Conservation (phyloP, 2,113 vertebrate species). For the Rhabdornis inornatus region DNA sequence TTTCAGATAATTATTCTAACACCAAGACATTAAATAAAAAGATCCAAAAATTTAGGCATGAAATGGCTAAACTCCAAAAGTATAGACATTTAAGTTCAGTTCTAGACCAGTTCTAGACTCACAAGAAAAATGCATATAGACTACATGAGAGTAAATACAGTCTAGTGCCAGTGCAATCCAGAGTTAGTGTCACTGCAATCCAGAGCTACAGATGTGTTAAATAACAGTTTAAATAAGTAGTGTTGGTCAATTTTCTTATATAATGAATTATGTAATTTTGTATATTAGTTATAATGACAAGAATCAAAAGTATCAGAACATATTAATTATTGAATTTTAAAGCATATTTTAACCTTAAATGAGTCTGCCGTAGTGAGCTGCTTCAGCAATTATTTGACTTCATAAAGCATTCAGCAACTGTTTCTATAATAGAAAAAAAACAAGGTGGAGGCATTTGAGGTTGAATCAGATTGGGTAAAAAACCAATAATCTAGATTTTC, state of each 20-base stretch:
- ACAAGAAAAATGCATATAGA: background rate
- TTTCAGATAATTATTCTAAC: background rate
- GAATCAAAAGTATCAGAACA: background rate
- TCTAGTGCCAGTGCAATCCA: background rate
- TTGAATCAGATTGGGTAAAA: background rate
- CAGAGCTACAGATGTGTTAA: background rate
- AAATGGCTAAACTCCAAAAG: background rate
- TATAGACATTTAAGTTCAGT: background rate
- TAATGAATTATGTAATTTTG: background rate
- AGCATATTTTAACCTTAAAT: background rate
- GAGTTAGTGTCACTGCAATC: background rate
- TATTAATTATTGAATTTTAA: background rate
- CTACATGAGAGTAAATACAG: background rate
- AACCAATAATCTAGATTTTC: background rate
- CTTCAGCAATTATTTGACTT: background rate
- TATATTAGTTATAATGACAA: background rate
- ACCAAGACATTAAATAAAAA: background rate
- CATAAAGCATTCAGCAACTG: background rate
- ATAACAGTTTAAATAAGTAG: background rate
- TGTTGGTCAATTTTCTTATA: background rate
- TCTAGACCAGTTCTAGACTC: background rate
- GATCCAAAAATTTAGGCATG: background rate
- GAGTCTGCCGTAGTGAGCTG: background rate
- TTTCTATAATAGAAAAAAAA: background rate
- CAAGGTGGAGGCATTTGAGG: background rate